Conservation (phyloP, 1,140 invertebrate species). For the Platyura marginata region DNA sequence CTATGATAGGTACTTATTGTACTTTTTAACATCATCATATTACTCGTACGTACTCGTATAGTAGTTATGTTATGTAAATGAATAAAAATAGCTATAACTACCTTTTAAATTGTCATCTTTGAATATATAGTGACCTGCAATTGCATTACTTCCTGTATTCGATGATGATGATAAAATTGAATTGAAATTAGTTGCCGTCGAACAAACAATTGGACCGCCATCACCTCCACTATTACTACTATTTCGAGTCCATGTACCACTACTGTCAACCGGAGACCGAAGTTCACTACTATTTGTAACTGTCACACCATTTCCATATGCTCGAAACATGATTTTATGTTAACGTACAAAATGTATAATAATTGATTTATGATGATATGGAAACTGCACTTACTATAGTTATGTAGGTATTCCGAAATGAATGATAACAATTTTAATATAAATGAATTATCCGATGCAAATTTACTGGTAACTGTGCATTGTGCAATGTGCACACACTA, state of each 20-base stretch:
- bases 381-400: neutral
- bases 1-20: no score
- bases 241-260: neutral
- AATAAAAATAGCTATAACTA: no score
- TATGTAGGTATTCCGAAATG: no score
- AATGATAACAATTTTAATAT: no score
- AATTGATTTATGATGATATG: neutral
- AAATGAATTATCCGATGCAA: no score
- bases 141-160: neutral
- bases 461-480: no score
- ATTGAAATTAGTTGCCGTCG: neutral
- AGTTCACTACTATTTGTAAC: neutral
- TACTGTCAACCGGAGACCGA: neutral
- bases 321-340: neutral
- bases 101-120: neutral
- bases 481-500: no score
- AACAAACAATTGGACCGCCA: neutral
- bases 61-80: no score
- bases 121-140: neutral
- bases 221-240: no score
- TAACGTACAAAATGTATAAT: neutral
- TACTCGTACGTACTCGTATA: no score
- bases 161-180: neutral
- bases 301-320: neutral
- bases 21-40: no score